Base-by-base conservation (phyloP, 1,140 invertebrate species). In the Drosophila arawakana region DNA sequence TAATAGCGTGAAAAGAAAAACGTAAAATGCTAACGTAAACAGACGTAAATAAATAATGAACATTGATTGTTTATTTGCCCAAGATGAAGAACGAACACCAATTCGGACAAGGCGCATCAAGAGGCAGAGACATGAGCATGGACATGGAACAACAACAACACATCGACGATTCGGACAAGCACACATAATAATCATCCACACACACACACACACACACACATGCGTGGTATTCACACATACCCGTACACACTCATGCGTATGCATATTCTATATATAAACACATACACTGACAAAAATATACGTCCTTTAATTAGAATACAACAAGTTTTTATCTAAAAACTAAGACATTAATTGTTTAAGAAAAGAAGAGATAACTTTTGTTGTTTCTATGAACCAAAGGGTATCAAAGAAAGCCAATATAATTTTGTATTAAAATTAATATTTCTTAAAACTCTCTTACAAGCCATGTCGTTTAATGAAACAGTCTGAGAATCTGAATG, bases 31-130 rank as follows among this genome's bases (percentile, higher is more conserved):
- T 72, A 75, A 78, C 68, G 77, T 78, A 83, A 88, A 86, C 80
- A 88, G 72, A 79, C 73, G 78, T 88, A 80, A 70, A 88, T 83
- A 89, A 88, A 88, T 88, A 88, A 89, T 88, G 72, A 88, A 88
- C 84, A 82, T 82, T 88, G 83, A 86, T 88, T 86, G 83, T 78
- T 85, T 85, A 86, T 85, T 88, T 88, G 80, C 60, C 69, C 72
- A 76, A 76, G 55, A 79, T 63, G 78, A 75, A 72, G 69, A 59
- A 71, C 66, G 80, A 41, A 79, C 65, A 83, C 47, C 34, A 55
- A 55, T 39, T 55, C 62, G 61, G 57, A 52, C 55, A 60, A 15
- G 50, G 47, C 50, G 68, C 34, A 43, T 65, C 62, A 41, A 49
- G 30, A 34, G 54, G 34, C 34, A 3, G 7, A 21, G 13, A 47